Evolutionary conservation across 2,797 vertebrate genomes (phyloP).

Genomic region (Acanthurus lineatus): DNA sequence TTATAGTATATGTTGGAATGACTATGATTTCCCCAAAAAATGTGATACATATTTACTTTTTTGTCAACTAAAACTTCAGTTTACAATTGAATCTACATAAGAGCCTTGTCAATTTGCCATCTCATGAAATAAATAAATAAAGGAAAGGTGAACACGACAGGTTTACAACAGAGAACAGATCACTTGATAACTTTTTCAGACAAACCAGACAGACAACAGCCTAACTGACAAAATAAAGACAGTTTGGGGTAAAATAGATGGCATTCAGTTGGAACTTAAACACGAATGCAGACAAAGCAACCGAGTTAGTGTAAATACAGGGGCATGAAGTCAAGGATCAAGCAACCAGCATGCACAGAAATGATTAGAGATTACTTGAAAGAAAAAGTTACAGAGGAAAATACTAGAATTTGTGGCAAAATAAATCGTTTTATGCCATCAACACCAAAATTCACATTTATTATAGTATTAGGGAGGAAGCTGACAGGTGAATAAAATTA

Average conservation of each 20-base stretch:
- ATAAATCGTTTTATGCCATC: slow-evolving; percentile 93
- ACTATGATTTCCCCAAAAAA: neutral
- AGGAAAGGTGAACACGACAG: slow-evolving; percentile 75
- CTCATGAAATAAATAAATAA: slow-evolving; percentile 87
- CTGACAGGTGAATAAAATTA: neutral
- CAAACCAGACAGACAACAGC: slow-evolving; percentile 49
- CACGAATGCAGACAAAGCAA: slow-evolving; percentile 77
- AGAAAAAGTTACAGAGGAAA: slow-evolving; percentile 65
- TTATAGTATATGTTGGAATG: neutral
- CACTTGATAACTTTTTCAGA: slow-evolving; percentile 87
- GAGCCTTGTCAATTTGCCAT: slow-evolving; percentile 72
- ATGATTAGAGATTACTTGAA: slow-evolving; percentile 70
- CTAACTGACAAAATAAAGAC: slow-evolving; percentile 44
- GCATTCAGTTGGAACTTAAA: slow-evolving; percentile 57
- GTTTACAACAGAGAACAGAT: slow-evolving; percentile 95
- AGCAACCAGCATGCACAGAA: slow-evolving; percentile 85
- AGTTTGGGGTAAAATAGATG: slow-evolving; percentile 25
- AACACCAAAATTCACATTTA: slow-evolving; percentile 71
- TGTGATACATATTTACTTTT: neutral
- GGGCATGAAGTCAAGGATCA: slow-evolving; percentile 72
- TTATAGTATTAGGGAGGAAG: slow-evolving; percentile 19
- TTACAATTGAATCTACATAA: neutral
- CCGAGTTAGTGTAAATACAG: slow-evolving; percentile 79
- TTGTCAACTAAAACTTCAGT: neutral
- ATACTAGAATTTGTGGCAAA: slow-evolving; percentile 86